phyloP scores from a whole-genome alignment of 2,888 invertebrate genomes.

The Coelinius sp. region DNA sequence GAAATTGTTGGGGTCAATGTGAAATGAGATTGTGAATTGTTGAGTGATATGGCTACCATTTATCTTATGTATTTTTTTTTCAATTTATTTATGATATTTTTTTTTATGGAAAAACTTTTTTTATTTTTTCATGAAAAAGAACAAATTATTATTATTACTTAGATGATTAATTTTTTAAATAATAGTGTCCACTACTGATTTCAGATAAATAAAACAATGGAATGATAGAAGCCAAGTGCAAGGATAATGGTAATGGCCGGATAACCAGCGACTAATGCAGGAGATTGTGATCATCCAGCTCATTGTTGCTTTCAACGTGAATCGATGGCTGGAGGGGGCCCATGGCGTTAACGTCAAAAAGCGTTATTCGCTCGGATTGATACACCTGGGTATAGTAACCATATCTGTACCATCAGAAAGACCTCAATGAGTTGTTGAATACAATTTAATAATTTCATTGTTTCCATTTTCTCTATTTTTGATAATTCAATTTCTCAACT shows the following conservation, averaged over 20 bases:
- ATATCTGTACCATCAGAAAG: slow-evolving; percentile 28
- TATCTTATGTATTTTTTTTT: neutral
- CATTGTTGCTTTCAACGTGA: slow-evolving; percentile 55
- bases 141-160: no score
- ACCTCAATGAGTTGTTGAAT: neutral
- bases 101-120: no score
- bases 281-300: slow-evolving; percentile 63
- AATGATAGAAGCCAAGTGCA: slow-evolving; percentile 38
- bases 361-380: slow-evolving; percentile 61
- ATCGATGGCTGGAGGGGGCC: slow-evolving; percentile 47
- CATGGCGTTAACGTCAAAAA: slow-evolving; percentile 67
- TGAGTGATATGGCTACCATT: neutral
- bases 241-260: slow-evolving; percentile 20
- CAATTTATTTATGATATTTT: no score
- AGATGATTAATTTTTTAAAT: no score
- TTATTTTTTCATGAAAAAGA: no score
- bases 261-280: slow-evolving; percentile 61
- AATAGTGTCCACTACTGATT: neutral
- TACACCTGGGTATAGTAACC: slow-evolving; percentile 60
- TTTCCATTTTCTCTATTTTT: neutral
- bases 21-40: neutral
- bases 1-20: neutral
- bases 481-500: no score
- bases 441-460: neutral
- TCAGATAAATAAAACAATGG: neutral